Conservation (phyloP, 2,113 vertebrate genomes). For the Pyxicephalus adspersus region DNA sequence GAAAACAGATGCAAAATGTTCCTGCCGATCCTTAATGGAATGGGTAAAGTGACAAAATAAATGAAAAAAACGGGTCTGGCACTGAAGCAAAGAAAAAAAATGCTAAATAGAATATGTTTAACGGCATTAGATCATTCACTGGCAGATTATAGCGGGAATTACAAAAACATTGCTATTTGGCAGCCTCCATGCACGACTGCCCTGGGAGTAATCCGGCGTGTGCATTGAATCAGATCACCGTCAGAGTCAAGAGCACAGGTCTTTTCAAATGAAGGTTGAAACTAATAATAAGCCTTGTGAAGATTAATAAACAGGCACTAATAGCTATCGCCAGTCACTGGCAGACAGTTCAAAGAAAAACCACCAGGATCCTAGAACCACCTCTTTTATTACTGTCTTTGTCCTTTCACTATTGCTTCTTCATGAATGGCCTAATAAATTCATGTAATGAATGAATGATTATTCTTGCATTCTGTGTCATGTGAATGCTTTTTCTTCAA, state of each 20-base stretch:
- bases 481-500: slow-evolving; percentile 1
- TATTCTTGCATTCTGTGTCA: slow-evolving; percentile 20
- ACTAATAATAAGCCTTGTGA: slow-evolving; percentile 51
- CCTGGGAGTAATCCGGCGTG: slow-evolving; percentile 54
- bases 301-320: slow-evolving; percentile 51
- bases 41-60: slow-evolving; percentile 57
- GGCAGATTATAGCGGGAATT: slow-evolving; percentile 7
- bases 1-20: slow-evolving; percentile 56
- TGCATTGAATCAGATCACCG: slow-evolving; percentile 52
- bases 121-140: slow-evolving; percentile 6
- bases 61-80: slow-evolving; percentile 38
- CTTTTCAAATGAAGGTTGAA: slow-evolving; percentile 53
- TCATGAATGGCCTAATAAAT: slow-evolving; percentile 21
- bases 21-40: slow-evolving; percentile 49
- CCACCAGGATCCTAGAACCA: slow-evolving; percentile 36
- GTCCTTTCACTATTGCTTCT: neutral
- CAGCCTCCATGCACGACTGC: slow-evolving; percentile 37
- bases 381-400: slow-evolving; percentile 35
- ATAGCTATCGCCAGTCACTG: slow-evolving; percentile 38
- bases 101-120: slow-evolving; percentile 55
- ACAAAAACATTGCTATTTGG: slow-evolving; percentile 39
- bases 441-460: slow-evolving; percentile 23
- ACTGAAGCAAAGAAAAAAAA: slow-evolving; percentile 47
- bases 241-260: slow-evolving; percentile 52
- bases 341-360: slow-evolving; percentile 16